A percentile compares a stretch with the other conserved stretches of the same genome.
Evolutionary conservation across 1,140 invertebrate genomes (phyloP).

Genomic region (Archegozetes longisetosus): DNA sequence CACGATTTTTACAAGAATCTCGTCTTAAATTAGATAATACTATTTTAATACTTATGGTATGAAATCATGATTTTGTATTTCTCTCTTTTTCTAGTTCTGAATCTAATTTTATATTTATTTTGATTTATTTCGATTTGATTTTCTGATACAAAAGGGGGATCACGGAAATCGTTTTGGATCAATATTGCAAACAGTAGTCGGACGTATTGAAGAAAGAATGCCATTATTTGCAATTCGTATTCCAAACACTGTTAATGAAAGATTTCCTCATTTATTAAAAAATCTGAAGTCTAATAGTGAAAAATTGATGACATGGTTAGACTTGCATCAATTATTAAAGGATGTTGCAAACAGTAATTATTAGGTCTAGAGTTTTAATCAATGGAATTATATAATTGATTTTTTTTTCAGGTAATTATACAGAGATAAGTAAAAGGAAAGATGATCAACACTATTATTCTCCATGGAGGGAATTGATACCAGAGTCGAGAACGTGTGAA

Average conservation of each 20-base stretch:
- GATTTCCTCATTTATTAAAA: conserved; percentile 17
- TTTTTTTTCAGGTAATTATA: conserved; percentile 9
- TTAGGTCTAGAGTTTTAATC: not conserved
- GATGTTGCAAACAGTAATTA: conserved; percentile 20
- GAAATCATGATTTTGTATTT: conserved; percentile 28
- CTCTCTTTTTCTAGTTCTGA: not conserved
- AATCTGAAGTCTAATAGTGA: conserved; percentile 13
- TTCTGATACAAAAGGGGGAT: conserved; percentile 46
- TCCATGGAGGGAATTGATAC: conserved; percentile 13
- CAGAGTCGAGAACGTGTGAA: conserved; percentile 11
- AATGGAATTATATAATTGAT: not conserved
- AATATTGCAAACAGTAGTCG: conserved; percentile 21
- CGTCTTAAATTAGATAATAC: conserved; percentile 7
- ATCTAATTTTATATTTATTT: not conserved
- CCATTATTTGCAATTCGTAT: conserved; percentile 24
- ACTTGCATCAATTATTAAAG: conserved; percentile 22
- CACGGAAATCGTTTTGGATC: conserved; percentile 17
- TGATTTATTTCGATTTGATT: conserved; percentile 55
- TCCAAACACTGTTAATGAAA: conserved; percentile 18
- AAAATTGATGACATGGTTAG: conserved; percentile 20
- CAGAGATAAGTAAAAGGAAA: not conserved
- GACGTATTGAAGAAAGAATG: conserved; percentile 27
- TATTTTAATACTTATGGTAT: conserved; percentile 21
- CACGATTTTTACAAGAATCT: conserved; percentile 8
- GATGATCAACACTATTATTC: not conserved